Percentiles rank a stretch among this genome's conserved stretches.
Conservation (phyloP, 2,113 vertebrate genomes). For the Elaphurus davidianus region DNA sequence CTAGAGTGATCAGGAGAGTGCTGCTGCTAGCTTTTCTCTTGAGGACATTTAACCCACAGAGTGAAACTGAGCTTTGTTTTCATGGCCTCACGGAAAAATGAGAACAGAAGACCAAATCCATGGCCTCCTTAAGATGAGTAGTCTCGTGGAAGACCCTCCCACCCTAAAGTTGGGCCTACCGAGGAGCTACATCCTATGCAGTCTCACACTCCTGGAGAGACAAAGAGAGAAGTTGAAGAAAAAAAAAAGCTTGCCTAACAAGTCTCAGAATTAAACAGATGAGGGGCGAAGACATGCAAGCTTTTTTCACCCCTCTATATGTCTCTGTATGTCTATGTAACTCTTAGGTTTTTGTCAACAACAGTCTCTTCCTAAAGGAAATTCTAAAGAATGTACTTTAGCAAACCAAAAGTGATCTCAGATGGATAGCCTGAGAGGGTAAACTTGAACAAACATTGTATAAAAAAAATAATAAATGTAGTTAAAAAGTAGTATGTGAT, state of each 20-base stretch:
- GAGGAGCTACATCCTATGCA: background rate
- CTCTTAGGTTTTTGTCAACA: background rate
- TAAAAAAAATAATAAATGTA: background rate
- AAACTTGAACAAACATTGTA: background rate
- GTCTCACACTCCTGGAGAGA: background rate
- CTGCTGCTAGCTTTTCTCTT: background rate
- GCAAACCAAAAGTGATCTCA: background rate
- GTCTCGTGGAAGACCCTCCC: background rate
- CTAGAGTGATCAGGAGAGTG: background rate
- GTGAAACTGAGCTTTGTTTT: conserved; percentile 18
- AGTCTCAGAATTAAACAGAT: background rate
- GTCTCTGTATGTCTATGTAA: background rate
- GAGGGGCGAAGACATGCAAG: background rate
- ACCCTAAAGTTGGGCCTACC: background rate
- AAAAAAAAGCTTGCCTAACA: background rate
- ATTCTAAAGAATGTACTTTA: background rate
- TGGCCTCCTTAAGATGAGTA: background rate
- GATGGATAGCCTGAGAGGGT: background rate
- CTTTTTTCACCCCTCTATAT: background rate
- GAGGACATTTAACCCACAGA: background rate
- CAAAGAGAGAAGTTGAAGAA: background rate
- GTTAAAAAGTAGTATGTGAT: background rate
- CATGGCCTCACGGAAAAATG: background rate
- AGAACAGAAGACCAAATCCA: background rate
- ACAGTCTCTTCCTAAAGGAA: background rate